phyloP scores from a whole-genome alignment of 2,888 invertebrate species.

The Ischnus inquisitorius region DNA sequence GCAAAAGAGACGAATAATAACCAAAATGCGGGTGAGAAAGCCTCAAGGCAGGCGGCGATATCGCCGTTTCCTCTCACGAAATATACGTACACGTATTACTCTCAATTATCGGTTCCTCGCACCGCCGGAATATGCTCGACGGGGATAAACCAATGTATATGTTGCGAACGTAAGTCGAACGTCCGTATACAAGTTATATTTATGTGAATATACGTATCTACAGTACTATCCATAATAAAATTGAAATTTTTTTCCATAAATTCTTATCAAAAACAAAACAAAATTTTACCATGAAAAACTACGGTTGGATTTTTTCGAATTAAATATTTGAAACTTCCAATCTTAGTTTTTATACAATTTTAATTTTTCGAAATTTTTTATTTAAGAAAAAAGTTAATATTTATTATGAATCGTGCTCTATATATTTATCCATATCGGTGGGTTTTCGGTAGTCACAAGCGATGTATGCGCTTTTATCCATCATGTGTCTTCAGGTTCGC shows the following conservation, averaged over 20 bases:
- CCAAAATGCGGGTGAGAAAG: conserved; percentile 40
- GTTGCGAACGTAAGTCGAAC: neutral
- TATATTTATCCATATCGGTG: neutral
- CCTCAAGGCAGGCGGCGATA: conserved; percentile 58
- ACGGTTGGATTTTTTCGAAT: neutral
- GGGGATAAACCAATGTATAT: neutral
- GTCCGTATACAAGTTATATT: neutral
- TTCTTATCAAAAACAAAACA: too few species aligned
- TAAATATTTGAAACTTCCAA: too few species aligned
- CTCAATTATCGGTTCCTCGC: conserved; percentile 67
- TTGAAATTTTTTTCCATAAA: neutral
- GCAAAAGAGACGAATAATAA: conserved; percentile 57
- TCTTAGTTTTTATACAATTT: too few species aligned
- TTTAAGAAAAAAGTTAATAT: too few species aligned
- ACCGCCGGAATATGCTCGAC: conserved; percentile 42
- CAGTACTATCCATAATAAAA: too few species aligned
- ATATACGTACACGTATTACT: conserved; percentile 60
- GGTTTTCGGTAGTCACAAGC: neutral
- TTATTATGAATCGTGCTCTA: too few species aligned
- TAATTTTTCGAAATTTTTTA: too few species aligned
- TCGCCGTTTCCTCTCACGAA: conserved; percentile 61
- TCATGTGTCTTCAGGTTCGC: conserved; percentile 20
- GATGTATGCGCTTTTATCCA: conserved; percentile 12
- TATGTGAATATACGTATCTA: neutral
- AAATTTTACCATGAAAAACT: too few species aligned